These are phyloP conservation scores for Sipha maydis DNA, from an alignment of 2,888 invertebrate genomes.

Conservation along the genomic window DNA sequence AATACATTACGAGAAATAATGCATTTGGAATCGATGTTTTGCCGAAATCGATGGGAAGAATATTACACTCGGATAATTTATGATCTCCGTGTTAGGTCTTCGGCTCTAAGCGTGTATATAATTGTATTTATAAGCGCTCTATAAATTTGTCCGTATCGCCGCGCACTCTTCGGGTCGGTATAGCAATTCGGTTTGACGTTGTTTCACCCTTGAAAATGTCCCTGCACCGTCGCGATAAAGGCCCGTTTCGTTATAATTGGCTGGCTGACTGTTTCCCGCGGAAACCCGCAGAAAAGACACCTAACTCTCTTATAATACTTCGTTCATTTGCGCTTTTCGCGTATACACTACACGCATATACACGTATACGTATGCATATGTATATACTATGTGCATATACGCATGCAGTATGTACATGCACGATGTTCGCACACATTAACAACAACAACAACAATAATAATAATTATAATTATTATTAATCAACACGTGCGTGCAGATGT, in stretches of 20 bases:
- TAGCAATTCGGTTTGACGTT: conserved; percentile 37
- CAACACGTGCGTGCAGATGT: not conserved
- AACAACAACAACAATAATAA: not conserved
- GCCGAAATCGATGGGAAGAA: not conserved
- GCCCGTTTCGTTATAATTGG: conserved; percentile 1
- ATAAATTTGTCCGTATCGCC: conserved; percentile 41
- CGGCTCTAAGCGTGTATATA: not conserved
- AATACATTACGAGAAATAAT: not conserved
- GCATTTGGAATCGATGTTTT: not conserved
- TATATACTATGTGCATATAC: not conserved
- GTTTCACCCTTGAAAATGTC: conserved; percentile 36
- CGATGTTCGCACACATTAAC: not conserved
- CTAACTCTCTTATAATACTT: conserved; percentile 16
- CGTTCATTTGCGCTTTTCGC: not conserved
- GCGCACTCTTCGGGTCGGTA: not conserved
- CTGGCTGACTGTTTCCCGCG: not conserved
- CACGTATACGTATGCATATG: not conserved
- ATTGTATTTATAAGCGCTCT: conserved; percentile 7
- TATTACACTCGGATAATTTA: conserved; percentile 35
- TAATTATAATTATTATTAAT: not conserved
- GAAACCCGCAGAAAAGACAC: not conserved
- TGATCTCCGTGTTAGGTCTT: conserved; percentile 34
- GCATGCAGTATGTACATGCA: too few relatives aligned
- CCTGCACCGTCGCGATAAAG: conserved; percentile 39
- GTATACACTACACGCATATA: not conserved